These are phyloP conservation scores for Peromyscus maniculatus DNA, from an alignment of 2,113 vertebrate genomes.

Conservation along the genomic window DNA sequence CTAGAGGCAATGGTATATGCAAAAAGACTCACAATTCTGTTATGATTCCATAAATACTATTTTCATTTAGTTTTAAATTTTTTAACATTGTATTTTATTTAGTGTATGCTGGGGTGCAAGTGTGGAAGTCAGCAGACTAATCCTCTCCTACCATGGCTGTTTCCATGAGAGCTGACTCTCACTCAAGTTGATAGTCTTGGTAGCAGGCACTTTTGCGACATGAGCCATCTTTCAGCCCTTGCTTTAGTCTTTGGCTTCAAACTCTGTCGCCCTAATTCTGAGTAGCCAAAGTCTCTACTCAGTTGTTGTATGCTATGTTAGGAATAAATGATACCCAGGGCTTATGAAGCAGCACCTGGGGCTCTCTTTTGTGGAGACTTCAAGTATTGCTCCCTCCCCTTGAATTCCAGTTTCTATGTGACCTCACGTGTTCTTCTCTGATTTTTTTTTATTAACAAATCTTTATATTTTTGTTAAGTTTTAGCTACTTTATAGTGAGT, in stretches of 20 bases:
- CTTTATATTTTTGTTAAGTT: not conserved
- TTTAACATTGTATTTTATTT: not conserved
- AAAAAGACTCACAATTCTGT: not conserved
- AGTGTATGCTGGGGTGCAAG: not conserved
- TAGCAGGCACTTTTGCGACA: not conserved
- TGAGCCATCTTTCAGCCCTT: not conserved
- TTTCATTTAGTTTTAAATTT: not conserved
- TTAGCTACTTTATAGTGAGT: not conserved
- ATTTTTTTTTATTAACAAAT: not conserved
- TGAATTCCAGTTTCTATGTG: not conserved
- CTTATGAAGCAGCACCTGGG: not conserved
- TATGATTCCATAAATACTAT: not conserved
- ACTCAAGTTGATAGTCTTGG: not conserved
- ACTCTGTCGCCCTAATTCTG: not conserved
- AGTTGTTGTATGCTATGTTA: not conserved
- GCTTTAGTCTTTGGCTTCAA: not conserved
- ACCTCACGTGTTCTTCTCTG: not conserved
- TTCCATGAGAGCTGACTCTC: not conserved
- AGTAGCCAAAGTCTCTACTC: not conserved
- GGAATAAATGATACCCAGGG: not conserved
- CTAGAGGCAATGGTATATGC: not conserved
- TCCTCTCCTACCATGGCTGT: not conserved
- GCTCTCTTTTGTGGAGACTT: not conserved
- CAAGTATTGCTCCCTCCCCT: rapidly evolving
- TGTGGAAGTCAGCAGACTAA: not conserved